Percentiles rank a stretch among this genome's conserved stretches.
Evolutionary conservation across 2,113 vertebrate genomes (phyloP).

Genomic region (Etia nguti): DNA sequence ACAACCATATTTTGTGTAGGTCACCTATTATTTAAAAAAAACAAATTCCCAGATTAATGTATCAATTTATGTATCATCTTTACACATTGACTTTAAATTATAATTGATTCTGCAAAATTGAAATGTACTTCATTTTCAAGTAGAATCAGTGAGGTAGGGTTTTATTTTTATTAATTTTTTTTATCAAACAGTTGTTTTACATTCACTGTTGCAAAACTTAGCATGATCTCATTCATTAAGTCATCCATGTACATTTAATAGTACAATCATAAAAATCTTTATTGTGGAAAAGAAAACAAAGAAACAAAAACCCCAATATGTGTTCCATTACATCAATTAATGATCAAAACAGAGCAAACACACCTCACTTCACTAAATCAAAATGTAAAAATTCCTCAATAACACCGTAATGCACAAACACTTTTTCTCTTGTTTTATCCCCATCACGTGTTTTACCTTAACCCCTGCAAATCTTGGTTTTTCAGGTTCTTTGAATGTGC

Average conservation of each 20-base stretch:
- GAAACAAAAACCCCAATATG: not conserved
- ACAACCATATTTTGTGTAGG: not conserved
- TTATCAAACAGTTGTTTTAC: not conserved
- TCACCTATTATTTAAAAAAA: conserved; percentile 20
- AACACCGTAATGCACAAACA: not conserved
- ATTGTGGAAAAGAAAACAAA: not conserved
- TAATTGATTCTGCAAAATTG: not conserved
- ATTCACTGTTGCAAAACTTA: not conserved
- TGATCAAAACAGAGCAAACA: not conserved
- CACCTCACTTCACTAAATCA: not conserved
- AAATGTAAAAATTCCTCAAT: not conserved
- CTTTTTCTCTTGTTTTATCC: not conserved
- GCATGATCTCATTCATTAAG: not conserved
- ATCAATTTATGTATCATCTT: not conserved
- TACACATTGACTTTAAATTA: not conserved
- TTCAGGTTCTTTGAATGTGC: not conserved
- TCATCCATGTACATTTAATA: not conserved
- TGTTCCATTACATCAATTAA: not conserved
- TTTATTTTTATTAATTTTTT: not conserved
- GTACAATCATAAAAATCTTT: not conserved
- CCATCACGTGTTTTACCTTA: not conserved
- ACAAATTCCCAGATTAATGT: not conserved
- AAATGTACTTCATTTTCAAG: not conserved
- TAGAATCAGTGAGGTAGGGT: not conserved
- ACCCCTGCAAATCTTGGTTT: not conserved